Evolutionary conservation across 1,140 invertebrate species (phyloP).

Genomic region (Orius insidiosus): DNA sequence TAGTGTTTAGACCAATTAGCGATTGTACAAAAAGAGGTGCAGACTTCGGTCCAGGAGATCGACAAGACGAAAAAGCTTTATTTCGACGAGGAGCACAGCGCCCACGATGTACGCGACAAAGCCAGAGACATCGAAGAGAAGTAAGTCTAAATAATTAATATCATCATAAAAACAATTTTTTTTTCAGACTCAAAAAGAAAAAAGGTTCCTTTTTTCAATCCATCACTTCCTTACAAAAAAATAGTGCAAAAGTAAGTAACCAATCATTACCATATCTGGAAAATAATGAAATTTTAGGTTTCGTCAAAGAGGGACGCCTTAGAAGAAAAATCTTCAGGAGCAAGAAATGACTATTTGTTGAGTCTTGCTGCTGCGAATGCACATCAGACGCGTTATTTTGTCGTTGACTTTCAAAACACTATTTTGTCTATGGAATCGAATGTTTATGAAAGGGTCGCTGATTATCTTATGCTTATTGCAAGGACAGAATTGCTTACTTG

Average conservation of each 20-base stretch:
- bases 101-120: conserved; percentile 86
- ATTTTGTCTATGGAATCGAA: conserved; percentile 77
- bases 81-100: conserved; percentile 86
- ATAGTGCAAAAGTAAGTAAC: conserved; percentile 89
- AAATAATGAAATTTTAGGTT: conserved; percentile 31
- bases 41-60: conserved; percentile 69
- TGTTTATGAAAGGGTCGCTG: conserved; percentile 81
- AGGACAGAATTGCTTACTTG: conserved; percentile 84
- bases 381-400: conserved; percentile 83
- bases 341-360: conserved; percentile 86
- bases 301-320: conserved; percentile 75
- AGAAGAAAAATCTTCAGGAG: conserved; percentile 85
- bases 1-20: conserved; percentile 70
- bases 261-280: too few relatives aligned
- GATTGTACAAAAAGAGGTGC: conserved; percentile 77
- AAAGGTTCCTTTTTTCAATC: conserved; percentile 93
- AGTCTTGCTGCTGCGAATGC: conserved; percentile 85
- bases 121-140: conserved; percentile 92
- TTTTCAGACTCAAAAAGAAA: conserved; percentile 77
- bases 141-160: conserved; percentile 40
- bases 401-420: conserved; percentile 72
- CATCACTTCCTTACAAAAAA: conserved; percentile 86
- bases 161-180: too few relatives aligned
- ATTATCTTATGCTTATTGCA: conserved; percentile 75
- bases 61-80: conserved; percentile 90